These are phyloP conservation scores for Phthorimaea operculella DNA, from an alignment of 1,140 invertebrate species.

Conservation along the genomic window DNA sequence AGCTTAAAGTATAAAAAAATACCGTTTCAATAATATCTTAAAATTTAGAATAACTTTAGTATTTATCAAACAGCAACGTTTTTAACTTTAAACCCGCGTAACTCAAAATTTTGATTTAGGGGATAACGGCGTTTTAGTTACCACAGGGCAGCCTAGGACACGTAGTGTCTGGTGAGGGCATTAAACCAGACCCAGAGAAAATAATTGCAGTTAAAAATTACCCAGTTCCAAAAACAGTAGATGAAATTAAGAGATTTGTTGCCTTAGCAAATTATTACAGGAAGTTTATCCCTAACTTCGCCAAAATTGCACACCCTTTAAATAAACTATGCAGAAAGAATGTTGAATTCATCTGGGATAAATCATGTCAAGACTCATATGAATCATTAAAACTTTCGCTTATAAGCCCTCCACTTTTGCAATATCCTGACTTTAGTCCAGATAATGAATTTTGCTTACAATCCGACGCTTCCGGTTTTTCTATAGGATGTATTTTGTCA, in stretches of 20 bases:
- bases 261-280: slow-evolving; percentile 56
- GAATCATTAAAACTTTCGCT: neutral
- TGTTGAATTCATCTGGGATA: neutral
- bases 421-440: slow-evolving; percentile 26
- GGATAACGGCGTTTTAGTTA: too few species aligned
- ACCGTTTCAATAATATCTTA: too few species aligned
- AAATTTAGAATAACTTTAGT: too few species aligned
- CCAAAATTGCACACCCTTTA: slow-evolving; percentile 25
- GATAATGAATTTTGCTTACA: slow-evolving; percentile 27
- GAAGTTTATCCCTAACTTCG: slow-evolving; percentile 44
- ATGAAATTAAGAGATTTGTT: slow-evolving; percentile 52
- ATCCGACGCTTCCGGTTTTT: slow-evolving; percentile 27
- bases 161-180: slow-evolving; percentile 38
- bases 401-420: neutral
- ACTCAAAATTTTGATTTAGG: too few species aligned
- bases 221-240: slow-evolving; percentile 37
- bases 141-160: too few species aligned
- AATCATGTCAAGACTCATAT: neutral
- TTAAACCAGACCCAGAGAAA: slow-evolving; percentile 55
- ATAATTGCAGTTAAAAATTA: slow-evolving; percentile 37
- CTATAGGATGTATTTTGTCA: slow-evolving; percentile 29
- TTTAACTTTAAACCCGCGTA: too few species aligned
- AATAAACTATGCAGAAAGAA: slow-evolving; percentile 9
- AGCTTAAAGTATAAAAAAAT: too few species aligned
- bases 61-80: too few species aligned